Conservation (phyloP, 2,888 invertebrate genomes). For the Oeneis ivallda region DNA sequence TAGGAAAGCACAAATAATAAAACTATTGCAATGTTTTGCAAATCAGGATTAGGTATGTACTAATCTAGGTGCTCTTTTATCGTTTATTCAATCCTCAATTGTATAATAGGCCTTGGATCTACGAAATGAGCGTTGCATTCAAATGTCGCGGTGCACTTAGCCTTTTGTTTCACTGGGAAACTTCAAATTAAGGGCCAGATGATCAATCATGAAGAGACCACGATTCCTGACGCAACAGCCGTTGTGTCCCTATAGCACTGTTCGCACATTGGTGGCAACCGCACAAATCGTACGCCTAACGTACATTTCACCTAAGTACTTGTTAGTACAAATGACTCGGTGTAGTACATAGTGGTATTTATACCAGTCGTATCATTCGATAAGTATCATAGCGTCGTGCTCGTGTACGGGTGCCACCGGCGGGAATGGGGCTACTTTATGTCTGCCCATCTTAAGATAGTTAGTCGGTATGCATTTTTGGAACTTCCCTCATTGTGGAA, state of each 20-base stretch:
- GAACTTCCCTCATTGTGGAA: no score
- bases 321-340: not conserved
- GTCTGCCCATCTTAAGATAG: no score
- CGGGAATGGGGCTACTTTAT: no score
- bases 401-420: no score
- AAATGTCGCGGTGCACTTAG: constrained; percentile 35
- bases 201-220: constrained; percentile 47
- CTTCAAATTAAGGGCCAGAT: constrained; percentile 43
- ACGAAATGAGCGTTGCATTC: constrained; percentile 25
- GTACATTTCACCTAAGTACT: not conserved
- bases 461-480: no score
- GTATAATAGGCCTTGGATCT: constrained; percentile 4
- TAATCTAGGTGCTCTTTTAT: not conserved
- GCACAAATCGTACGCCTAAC: not conserved
- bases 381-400: no score
- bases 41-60: not conserved
- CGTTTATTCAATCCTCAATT: not conserved
- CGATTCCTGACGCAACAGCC: constrained; percentile 46
- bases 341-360: no score
- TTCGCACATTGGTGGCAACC: not conserved
- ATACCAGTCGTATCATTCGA: no score
- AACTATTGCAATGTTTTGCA: not conserved
- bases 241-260: constrained; percentile 42
- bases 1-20: no score
- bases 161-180: constrained; percentile 36